Evolutionary conservation across 2,888 invertebrate species (phyloP).

Genomic region (Microctonus brassicae): DNA sequence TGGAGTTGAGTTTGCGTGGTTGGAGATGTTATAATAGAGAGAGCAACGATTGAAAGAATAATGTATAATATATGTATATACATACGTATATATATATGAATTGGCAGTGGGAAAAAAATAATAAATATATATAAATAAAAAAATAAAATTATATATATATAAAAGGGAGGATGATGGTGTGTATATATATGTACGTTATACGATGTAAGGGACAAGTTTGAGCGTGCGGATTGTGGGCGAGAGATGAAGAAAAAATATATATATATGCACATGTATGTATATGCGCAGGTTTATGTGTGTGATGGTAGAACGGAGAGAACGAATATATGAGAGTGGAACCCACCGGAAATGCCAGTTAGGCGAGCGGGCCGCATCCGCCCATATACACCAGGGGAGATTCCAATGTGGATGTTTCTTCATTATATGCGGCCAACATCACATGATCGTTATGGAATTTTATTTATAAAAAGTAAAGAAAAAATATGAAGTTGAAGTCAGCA

Average conservation of each 20-base stretch:
- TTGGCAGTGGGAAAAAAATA: no score
- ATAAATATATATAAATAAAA: no score
- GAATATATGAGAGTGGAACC: slow-evolving; percentile 52
- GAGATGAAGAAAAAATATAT: slow-evolving; percentile 22
- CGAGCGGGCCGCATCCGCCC: slow-evolving; percentile 62
- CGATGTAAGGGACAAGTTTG: not conserved
- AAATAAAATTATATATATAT: no score
- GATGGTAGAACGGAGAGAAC: slow-evolving; percentile 31
- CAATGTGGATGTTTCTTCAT: slow-evolving; percentile 46
- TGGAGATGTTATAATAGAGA: slow-evolving; percentile 8
- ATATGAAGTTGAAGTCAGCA: no score
- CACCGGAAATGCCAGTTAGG: slow-evolving; percentile 65
- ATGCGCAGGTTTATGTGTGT: no score
- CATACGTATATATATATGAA: not conserved
- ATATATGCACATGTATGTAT: no score
- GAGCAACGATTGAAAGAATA: no score
- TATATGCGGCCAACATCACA: slow-evolving; percentile 12
- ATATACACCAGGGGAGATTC: slow-evolving; percentile 50
- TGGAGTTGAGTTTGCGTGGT: slow-evolving; percentile 27
- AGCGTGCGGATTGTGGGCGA: slow-evolving; percentile 30
- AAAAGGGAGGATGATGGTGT: not conserved
- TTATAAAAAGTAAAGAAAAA: not conserved
- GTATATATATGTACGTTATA: no score
- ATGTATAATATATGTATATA: no score
- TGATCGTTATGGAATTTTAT: not conserved